Percentiles rank a stretch among this genome's conserved stretches.
Conservation (phyloP, 1,140 invertebrate species). For the Marisa cornuarietis region DNA sequence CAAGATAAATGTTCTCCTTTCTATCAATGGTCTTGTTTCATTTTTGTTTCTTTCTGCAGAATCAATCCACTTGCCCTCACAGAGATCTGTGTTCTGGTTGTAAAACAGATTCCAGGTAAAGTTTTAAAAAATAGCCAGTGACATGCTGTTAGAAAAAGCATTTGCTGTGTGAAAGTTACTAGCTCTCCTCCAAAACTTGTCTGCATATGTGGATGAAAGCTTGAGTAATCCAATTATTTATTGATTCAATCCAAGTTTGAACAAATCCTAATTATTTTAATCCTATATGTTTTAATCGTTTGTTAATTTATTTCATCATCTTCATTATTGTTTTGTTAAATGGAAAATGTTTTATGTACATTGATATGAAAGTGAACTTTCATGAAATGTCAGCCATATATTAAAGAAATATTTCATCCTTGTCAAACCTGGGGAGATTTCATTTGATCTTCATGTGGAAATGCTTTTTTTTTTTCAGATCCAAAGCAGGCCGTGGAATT, state of each 20-base stretch:
- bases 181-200: no score
- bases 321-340: not conserved
- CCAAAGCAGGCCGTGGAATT: conserved; percentile 85
- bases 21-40: conserved; percentile 21
- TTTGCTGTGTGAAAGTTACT: no score
- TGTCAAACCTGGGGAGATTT: not conserved
- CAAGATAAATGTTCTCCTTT: not conserved
- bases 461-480: conserved; percentile 66
- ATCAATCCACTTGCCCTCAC: conserved; percentile 93
- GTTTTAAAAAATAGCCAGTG: not conserved
- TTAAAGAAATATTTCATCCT: not conserved
- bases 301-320: not conserved
- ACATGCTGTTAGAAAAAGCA: not conserved
- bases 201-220: no score
- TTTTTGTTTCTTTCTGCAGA: conserved; percentile 70
- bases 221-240: no score
- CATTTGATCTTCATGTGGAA: not conserved
- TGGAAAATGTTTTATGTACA: not conserved
- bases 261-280: no score
- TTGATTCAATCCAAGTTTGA: no score
- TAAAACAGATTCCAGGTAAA: conserved; percentile 77
- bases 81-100: conserved; percentile 84
- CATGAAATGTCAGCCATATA: no score
- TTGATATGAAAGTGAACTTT: no score
- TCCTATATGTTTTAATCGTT: not conserved